Percentiles rank a stretch among this genome's conserved stretches.
Conservation (phyloP, 2,888 invertebrate species). For the Prenolepis imparis region DNA sequence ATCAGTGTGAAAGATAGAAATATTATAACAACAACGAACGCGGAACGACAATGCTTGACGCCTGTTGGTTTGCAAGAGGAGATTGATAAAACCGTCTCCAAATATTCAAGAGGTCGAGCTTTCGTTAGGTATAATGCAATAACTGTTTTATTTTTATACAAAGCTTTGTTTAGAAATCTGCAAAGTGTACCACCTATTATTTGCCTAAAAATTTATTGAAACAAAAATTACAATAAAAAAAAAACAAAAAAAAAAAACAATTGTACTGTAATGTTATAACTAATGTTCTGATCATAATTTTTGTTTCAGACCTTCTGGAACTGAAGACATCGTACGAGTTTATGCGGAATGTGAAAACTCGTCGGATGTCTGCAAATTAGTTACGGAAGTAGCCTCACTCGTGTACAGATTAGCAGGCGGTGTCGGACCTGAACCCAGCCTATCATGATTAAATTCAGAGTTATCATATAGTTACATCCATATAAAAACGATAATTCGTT, state of each 20-base stretch:
- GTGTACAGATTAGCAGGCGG: slow-evolving; percentile 94
- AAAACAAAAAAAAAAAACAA: background rate
- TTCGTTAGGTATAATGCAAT: slow-evolving; percentile 91
- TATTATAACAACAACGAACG: slow-evolving; percentile 94
- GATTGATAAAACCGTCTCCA: slow-evolving; percentile 91
- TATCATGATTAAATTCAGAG: slow-evolving; percentile 70
- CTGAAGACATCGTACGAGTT: slow-evolving; percentile 98
- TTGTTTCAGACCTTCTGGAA: slow-evolving; percentile 93
- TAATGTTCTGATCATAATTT: slow-evolving; percentile 14
- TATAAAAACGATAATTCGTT: background rate
- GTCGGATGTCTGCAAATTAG: slow-evolving; percentile 90
- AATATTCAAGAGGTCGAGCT: slow-evolving; percentile 91
- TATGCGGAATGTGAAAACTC: slow-evolving; percentile 97
- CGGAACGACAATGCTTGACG: slow-evolving; percentile 93
- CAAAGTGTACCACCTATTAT: background rate
- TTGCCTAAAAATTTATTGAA: background rate
- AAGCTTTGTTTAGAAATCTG: background rate
- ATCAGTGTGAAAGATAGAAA: slow-evolving; percentile 95
- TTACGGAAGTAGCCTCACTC: slow-evolving; percentile 91
- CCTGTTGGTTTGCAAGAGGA: slow-evolving; percentile 94
- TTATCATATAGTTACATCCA: background rate
- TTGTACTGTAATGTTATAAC: background rate
- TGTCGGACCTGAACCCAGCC: slow-evolving; percentile 89
- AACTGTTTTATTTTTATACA: background rate
- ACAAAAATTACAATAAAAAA: background rate